Conservation (phyloP, 2,113 vertebrate genomes). For the Gasterosteus nipponicus region DNA sequence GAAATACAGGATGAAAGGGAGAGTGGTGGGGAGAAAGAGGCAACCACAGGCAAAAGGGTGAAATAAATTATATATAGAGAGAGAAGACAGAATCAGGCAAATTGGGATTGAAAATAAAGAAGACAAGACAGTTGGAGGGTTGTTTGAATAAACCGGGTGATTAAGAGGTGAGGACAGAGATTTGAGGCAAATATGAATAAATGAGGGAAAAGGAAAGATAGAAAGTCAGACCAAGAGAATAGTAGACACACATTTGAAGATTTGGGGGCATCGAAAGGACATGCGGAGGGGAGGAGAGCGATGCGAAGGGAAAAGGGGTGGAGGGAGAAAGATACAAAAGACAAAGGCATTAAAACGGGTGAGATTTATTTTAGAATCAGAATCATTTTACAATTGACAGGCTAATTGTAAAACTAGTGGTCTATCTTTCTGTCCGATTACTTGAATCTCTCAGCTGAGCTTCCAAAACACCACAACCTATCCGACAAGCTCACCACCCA, state of each 20-base stretch:
- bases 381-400: conserved; percentile 35
- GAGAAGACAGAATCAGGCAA: conserved; percentile 32
- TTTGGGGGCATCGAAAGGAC: conserved; percentile 54
- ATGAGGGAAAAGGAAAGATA: conserved; percentile 39
- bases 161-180: conserved; percentile 77
- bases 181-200: conserved; percentile 61
- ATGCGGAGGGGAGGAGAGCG: conserved; percentile 34
- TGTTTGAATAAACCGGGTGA: conserved; percentile 68
- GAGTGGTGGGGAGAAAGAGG: conserved; percentile 17
- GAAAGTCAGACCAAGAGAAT: conserved; percentile 36
- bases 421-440: conserved; percentile 20
- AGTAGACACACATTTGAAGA: conserved; percentile 56
- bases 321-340: conserved; percentile 4
- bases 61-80: conserved; percentile 46
- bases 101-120: conserved; percentile 39
- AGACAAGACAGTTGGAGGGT: conserved; percentile 49
- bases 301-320: conserved; percentile 36
- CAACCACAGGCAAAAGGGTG: conserved; percentile 54
- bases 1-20: conserved; percentile 29
- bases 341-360: conserved; percentile 16
- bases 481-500: conserved; percentile 58
- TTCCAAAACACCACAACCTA: conserved; percentile 28
- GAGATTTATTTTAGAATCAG: conserved; percentile 8
- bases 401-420: conserved; percentile 27
- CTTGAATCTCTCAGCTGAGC: conserved; percentile 16